Percentiles rank a stretch among this genome's conserved stretches.
These are phyloP conservation scores for Anorthoa munda DNA, from an alignment of 2,888 invertebrate genomes.

Conservation along the genomic window DNA sequence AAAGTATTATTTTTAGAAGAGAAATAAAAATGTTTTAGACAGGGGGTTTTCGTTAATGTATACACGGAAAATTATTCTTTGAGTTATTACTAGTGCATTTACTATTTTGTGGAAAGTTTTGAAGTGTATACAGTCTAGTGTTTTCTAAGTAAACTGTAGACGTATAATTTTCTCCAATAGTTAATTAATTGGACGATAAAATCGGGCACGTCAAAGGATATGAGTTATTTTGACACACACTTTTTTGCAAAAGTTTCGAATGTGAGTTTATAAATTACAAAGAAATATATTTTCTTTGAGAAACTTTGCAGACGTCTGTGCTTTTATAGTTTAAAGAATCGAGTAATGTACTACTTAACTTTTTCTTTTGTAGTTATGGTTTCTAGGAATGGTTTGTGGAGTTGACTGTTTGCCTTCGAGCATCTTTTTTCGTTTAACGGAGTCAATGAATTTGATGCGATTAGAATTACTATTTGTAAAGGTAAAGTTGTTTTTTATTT, in stretches of 20 bases:
- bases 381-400: constrained; percentile 1
- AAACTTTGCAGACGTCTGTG: constrained; percentile 39
- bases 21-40: not conserved
- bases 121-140: not conserved
- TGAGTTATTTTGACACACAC: constrained; percentile 14
- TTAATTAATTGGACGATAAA: not conserved
- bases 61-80: no score
- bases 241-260: constrained; percentile 2
- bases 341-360: constrained; percentile 13
- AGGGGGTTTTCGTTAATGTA: no score
- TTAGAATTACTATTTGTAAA: not conserved
- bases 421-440: not conserved
- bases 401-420: not conserved
- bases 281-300: constrained; percentile 29
- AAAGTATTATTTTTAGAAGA: not conserved
- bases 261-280: constrained; percentile 14
- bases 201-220: not conserved
- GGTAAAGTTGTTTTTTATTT: not conserved
- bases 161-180: not conserved
- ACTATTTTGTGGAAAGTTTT: not conserved
- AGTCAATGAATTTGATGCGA: not conserved
- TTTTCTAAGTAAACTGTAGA: not conserved
- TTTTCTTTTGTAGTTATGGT: constrained; percentile 14
- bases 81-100: no score
- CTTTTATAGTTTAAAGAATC: constrained; percentile 4